Evolutionary conservation across 2,113 vertebrate species (phyloP).

Genomic region (Rhabdomys dilectus): DNA sequence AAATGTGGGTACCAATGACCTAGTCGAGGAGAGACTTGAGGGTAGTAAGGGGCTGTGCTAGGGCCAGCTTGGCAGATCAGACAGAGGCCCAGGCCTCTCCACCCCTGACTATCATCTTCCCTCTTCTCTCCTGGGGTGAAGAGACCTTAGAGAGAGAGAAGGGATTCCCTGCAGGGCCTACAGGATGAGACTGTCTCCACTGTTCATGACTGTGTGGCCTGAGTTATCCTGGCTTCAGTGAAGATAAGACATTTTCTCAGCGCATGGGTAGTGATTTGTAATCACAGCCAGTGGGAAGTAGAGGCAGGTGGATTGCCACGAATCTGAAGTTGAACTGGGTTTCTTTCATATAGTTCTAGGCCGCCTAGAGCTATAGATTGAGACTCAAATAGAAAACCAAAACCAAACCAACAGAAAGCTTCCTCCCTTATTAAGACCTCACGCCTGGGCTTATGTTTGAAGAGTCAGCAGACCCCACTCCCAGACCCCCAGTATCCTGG

Average conservation of each 20-base stretch:
- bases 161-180: neutral
- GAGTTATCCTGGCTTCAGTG: neutral
- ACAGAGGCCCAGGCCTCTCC: fast-evolving
- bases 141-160: neutral
- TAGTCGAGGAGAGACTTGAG: too few relatives aligned
- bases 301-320: neutral
- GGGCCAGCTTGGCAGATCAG: fast-evolving
- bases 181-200: fast-evolving
- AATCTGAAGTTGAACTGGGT: neutral
- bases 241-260: neutral
- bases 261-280: too few relatives aligned
- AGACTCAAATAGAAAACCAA: neutral
- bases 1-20: neutral
- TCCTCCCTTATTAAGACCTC: neutral
- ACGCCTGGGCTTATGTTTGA: neutral
- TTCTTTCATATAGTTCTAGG: neutral
- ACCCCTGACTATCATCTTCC: neutral
- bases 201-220: neutral
- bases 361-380: neutral
- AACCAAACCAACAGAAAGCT: neutral
- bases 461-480: neutral
- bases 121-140: neutral
- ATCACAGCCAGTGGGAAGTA: neutral
- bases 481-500: neutral
- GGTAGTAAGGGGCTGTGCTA: fast-evolving